Evolutionary conservation across 92 coral and sea anemone species (phyloP), one percentile per base, ranked within the genome.

Genomic region (Umimayanthus chanpuru): DNA sequence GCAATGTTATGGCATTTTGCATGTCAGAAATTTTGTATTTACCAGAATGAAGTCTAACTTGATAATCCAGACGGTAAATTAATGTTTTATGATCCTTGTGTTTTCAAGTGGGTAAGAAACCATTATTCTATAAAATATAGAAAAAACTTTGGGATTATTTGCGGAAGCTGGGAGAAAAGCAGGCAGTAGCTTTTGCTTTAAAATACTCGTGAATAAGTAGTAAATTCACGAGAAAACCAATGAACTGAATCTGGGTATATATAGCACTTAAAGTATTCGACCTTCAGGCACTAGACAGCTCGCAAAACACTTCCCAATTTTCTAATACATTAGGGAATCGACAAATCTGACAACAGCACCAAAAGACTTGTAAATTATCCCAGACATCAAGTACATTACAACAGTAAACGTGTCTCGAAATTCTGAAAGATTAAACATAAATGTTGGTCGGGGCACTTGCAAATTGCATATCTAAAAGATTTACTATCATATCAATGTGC

Each of bases 81-180:
- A 73, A 73, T 25, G 78, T 73, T 73, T 28, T 12, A 73, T 73
- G 78, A 73, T 30, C 14, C 78, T 18, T 40, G n/a, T 75, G 23
- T 75, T 39, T 15, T 75, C 25, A 44, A 75, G 79, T 75, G n/a
- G 79, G 25, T 14, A 20, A 75, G 47, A 44, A 75, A 75, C n/a
- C 53, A 40, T 39, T 14, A 25, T 20, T 75, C 11, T 39, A 39
- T 23, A 61, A 21, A 61, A 61, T 20, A 21, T 14, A 61, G 26
- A 23, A 61, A 61, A 61, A 61, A 61, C n/a, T 61, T 20, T 18
- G 9, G 26, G 26, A 20, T 61, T 8, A 3, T 18, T 61, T 61
- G 26, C 0, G 21, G 26, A 61, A 53, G 18, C 58, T 61, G n/a
- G 68, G 68, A 4, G 25, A 61, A 61, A 61, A 61, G 21, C 25